Conservation (phyloP, 1,140 invertebrate species). For the Bombus sibiricus region DNA sequence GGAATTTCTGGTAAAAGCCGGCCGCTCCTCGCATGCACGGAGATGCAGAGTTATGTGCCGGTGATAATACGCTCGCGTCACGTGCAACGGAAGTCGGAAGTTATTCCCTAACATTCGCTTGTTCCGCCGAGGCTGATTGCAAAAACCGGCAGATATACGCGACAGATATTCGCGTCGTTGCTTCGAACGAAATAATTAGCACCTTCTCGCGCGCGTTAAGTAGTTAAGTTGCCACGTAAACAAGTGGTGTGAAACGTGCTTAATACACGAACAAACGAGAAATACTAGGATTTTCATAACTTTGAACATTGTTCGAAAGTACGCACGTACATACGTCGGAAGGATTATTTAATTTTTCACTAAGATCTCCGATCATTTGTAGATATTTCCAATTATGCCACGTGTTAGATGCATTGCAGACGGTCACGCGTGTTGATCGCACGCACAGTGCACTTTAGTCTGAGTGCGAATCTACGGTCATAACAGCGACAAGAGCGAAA, state of each 20-base stretch:
- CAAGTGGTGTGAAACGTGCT: background rate
- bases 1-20: conserved; percentile 54
- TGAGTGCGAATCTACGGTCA: background rate
- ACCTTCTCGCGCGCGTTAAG: background rate
- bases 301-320: background rate
- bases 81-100: conserved; percentile 48
- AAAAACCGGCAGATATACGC: conserved; percentile 18
- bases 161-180: conserved; percentile 1
- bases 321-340: no score
- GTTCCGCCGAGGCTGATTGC: conserved; percentile 32
- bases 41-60: conserved; percentile 49
- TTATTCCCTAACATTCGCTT: conserved; percentile 10
- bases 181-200: background rate
- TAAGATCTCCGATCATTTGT: background rate
- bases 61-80: conserved; percentile 52
- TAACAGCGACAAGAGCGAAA: background rate
- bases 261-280: background rate
- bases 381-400: no score
- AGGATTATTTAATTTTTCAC: no score
- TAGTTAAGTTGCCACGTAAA: background rate
- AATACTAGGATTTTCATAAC: background rate
- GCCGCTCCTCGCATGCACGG: background rate
- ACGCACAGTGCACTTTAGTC: no score
- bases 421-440: background rate
- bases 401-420: background rate